Evolutionary conservation across 1,140 invertebrate species (phyloP).

Genomic region (Planococcus citri): DNA sequence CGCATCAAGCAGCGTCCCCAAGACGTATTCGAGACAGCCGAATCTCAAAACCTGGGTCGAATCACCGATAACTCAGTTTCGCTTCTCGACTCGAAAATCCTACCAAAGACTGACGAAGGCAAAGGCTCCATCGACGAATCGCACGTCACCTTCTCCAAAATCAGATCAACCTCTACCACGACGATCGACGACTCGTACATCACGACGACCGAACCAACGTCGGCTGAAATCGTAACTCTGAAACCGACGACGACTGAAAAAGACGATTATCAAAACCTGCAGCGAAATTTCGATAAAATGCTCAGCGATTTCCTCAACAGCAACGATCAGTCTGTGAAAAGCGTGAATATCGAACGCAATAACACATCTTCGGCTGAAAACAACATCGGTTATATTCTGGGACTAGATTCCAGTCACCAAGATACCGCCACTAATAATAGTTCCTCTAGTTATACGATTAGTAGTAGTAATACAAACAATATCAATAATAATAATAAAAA

Average conservation of each 20-base stretch:
- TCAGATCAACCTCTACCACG: background rate
- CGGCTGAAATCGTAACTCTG: constrained; percentile 23
- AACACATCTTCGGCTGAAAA: background rate
- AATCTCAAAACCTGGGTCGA: constrained; percentile 43
- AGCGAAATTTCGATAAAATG: constrained; percentile 5
- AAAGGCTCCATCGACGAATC: background rate
- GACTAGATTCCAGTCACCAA: background rate
- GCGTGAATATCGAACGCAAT: background rate
- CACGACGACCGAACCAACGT: constrained; percentile 22
- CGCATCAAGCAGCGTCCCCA: constrained; percentile 35
- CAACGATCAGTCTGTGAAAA: background rate
- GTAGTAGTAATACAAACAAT: too few species aligned
- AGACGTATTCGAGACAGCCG: constrained; percentile 51
- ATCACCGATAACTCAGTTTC: constrained; percentile 35
- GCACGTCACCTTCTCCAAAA: background rate
- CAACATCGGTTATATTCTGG: background rate
- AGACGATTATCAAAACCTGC: background rate
- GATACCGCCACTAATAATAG: too few species aligned
- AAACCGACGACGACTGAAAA: constrained; percentile 29
- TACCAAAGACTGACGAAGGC: constrained; percentile 32
- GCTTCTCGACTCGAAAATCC: constrained; percentile 31
- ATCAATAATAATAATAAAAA: too few species aligned
- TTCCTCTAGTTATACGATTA: background rate
- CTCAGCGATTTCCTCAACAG: constrained; percentile 8
- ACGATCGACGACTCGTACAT: background rate